These are phyloP conservation scores for Plectropomus leopardus DNA, from an alignment of 2,113 vertebrate genomes.

Conservation along the genomic window DNA sequence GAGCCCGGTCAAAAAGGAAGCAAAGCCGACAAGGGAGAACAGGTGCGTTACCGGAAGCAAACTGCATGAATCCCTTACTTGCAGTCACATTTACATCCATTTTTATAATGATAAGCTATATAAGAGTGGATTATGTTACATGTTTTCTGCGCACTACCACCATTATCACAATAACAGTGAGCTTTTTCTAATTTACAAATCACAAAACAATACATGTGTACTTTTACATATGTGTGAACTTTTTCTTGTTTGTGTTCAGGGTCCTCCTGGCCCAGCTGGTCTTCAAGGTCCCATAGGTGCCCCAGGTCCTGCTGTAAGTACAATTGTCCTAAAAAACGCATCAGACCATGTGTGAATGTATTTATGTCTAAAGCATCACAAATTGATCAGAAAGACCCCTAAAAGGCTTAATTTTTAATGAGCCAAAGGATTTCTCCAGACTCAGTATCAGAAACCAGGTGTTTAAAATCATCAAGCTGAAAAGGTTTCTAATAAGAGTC, in stretches of 20 bases:
- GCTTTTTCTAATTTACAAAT: not conserved
- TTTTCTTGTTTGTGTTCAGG: conserved; percentile 81
- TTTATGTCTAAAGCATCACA: not conserved
- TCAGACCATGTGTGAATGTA: not conserved
- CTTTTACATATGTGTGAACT: not conserved
- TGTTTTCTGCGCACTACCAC: not conserved
- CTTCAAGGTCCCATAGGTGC: conserved; percentile 96
- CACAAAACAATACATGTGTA: not conserved
- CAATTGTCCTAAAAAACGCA: not conserved
- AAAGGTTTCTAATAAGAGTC: not conserved
- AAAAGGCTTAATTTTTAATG: not conserved
- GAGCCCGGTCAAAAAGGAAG: conserved; percentile 97
- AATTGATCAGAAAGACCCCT: not conserved
- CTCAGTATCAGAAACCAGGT: not conserved
- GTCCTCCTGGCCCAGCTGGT: conserved; percentile 94
- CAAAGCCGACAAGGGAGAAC: conserved; percentile 97
- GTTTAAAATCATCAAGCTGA: not conserved
- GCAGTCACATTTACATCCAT: not conserved
- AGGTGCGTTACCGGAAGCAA: conserved; percentile 80
- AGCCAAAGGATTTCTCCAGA: not conserved
- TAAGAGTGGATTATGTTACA: not conserved
- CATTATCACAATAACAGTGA: not conserved
- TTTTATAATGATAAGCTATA: too few species aligned
- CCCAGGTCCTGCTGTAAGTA: conserved; percentile 95
- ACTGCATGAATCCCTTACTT: not conserved